Evolutionary conservation across 1,140 invertebrate species (phyloP), one percentile per base, ranked within the genome.

Genomic region (Delia radicum): DNA sequence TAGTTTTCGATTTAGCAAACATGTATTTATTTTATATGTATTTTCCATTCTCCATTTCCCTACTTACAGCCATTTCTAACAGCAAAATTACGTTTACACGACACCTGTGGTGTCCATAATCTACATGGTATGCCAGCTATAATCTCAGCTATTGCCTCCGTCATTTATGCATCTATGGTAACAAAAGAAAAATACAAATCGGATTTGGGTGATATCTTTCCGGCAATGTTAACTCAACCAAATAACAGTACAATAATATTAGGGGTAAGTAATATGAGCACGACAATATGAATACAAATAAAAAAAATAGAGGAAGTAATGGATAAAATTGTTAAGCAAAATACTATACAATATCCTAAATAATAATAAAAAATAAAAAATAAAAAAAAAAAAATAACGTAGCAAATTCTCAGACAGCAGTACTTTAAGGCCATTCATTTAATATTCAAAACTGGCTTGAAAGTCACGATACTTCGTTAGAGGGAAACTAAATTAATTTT

Each of bases 101-200:
- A 98, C 85, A 98, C 96, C 1, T 98, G 96, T 84, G 97, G 97
- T 2, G 96, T 98, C 0, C 91, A 98, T 87, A 98, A 98, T 87
- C 90, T 99, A 10, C 97, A 99, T 82, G 97, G 97, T 0, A 95
- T 98, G 93, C 97, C 97, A 0, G 96, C 94, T 15, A 82, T 98
- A 2, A 87, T 96, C 18, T 95, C 94, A 4, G 96, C 92, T 48
- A 82, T 98, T 42, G 90, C 94, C 28, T 93, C 94, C 0, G 91
- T 91, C 1, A 81, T 97, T 15, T 91, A 94, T 81, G 93, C 95
- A 8, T 89, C 88, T 8, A 78, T 95, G 7, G 95, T 94, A 1
- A 91, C 89, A 3, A 88, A 89, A 77, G 82, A 84, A 21, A 86
- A 88, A 76, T 90, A 91, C 80, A 83, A 88, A 80, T 84, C 88